Evolutionary conservation across 2,113 vertebrate species (phyloP).

Genomic region (Verasper variegatus): DNA sequence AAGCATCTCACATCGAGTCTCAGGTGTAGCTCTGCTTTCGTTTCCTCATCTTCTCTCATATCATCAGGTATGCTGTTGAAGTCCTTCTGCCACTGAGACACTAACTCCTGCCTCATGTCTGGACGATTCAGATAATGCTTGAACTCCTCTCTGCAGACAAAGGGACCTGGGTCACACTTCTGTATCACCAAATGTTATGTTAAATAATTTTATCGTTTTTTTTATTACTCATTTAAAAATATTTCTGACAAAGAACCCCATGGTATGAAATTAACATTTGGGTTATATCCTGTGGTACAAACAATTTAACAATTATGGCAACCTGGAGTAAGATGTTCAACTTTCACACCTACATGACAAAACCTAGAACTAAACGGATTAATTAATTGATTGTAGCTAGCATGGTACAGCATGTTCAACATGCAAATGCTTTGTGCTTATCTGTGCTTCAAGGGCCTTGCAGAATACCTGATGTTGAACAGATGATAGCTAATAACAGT

Average conservation of each 20-base stretch:
- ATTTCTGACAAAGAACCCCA: not conserved
- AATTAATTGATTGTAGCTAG: not conserved
- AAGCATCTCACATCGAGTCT: constrained; percentile 87
- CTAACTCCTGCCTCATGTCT: constrained; percentile 90
- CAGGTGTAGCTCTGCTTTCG: constrained; percentile 90
- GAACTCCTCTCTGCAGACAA: constrained; percentile 84
- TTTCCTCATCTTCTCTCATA: constrained; percentile 88
- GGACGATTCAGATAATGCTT: constrained; percentile 85
- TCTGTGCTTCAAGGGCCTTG: not conserved
- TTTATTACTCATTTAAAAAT: too few relatives aligned
- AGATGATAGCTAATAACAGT: constrained; percentile 79
- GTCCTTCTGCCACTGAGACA: constrained; percentile 90
- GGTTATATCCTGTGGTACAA: too few relatives aligned
- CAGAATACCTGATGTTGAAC: constrained; percentile 83
- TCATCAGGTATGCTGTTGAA: constrained; percentile 89
- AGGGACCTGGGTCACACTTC: not conserved
- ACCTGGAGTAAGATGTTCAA: too few relatives aligned
- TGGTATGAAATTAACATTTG: not conserved
- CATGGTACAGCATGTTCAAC: too few relatives aligned
- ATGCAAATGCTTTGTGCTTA: too few relatives aligned
- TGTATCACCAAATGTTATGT: not conserved
- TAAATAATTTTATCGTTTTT: too few relatives aligned
- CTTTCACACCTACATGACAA: too few relatives aligned
- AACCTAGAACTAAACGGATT: not conserved
- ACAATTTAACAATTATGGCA: too few relatives aligned